A percentile compares a stretch with the other conserved stretches of the same genome.
Conservation (phyloP, 2,888 invertebrate species). For the Lasioglossum leucozonium region DNA sequence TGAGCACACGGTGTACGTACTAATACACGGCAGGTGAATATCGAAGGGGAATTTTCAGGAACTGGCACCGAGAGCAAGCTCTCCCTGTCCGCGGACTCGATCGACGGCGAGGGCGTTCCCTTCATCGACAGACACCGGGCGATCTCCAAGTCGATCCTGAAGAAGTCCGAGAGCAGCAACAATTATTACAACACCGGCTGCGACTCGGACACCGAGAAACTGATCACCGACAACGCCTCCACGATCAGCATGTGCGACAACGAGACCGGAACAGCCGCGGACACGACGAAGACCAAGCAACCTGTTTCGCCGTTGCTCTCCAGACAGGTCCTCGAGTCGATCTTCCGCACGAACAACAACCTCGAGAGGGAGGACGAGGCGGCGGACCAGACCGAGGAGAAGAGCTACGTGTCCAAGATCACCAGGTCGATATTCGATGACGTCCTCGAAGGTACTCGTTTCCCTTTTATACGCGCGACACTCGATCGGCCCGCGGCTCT, state of each 20-base stretch:
- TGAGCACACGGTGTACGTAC: conserved; percentile 28
- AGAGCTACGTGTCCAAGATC: conserved; percentile 69
- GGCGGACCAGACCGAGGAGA: conserved; percentile 67
- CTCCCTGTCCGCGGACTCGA: conserved; percentile 89
- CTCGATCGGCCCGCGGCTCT: not conserved
- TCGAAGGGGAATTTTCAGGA: conserved; percentile 67
- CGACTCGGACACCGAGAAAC: conserved; percentile 91
- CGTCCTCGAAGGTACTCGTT: conserved; percentile 75
- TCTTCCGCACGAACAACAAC: conserved; percentile 79
- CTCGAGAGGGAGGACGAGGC: conserved; percentile 67
- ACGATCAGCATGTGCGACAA: conserved; percentile 86
- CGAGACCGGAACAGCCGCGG: conserved; percentile 78
- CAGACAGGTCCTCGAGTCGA: conserved; percentile 77
- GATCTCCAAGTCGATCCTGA: conserved; percentile 90
- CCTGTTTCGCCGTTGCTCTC: conserved; percentile 75
- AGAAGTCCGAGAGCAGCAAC: conserved; percentile 89
- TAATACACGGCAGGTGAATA: conserved; percentile 57
- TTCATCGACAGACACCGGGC: conserved; percentile 88
- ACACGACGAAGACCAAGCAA: conserved; percentile 70
- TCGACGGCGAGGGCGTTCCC: conserved; percentile 88
- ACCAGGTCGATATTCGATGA: conserved; percentile 76
- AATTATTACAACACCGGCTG: conserved; percentile 83
- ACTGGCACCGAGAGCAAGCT: conserved; percentile 87
- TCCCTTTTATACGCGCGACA: not conserved
- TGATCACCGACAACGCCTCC: conserved; percentile 89